Conservation (phyloP, 2,888 invertebrate species). For the Cecidostiba fungosa region DNA sequence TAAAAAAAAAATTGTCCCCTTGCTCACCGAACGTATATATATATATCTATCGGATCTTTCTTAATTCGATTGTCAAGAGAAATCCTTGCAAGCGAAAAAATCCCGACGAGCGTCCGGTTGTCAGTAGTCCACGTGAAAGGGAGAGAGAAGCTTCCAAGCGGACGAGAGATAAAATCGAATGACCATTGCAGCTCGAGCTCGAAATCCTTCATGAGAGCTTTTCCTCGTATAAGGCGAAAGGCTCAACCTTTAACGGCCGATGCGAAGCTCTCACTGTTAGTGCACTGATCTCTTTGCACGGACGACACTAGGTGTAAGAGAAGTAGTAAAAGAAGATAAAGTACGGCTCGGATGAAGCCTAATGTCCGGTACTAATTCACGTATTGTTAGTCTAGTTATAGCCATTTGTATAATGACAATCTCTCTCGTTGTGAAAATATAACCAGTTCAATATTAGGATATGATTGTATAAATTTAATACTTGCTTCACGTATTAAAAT, state of each 20-base stretch:
- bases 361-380: conserved; percentile 43
- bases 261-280: conserved; percentile 1
- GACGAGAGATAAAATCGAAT: conserved; percentile 48
- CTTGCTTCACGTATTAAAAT: no score
- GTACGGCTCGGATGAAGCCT: conserved; percentile 6
- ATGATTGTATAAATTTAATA: no score
- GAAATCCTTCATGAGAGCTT: conserved; percentile 55
- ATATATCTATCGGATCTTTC: conserved; percentile 1
- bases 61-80: conserved; percentile 29
- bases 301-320: conserved; percentile 6
- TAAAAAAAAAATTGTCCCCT: conserved; percentile 1
- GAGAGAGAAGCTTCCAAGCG: conserved; percentile 12
- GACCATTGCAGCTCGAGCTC: conserved; percentile 20
- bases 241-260: conserved; percentile 50
- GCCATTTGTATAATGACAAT: background rate
- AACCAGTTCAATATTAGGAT: no score
- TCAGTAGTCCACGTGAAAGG: background rate
- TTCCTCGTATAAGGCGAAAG: conserved; percentile 51
- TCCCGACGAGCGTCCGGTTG: background rate
- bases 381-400: background rate
- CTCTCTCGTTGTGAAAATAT: no score
- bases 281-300: conserved; percentile 45
- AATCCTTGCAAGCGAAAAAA: background rate
- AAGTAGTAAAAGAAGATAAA: conserved; percentile 41
- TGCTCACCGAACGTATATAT: background rate